Evolutionary conservation across 2,797 vertebrate genomes (phyloP).

Genomic region (Phalanger gymnotis): DNA sequence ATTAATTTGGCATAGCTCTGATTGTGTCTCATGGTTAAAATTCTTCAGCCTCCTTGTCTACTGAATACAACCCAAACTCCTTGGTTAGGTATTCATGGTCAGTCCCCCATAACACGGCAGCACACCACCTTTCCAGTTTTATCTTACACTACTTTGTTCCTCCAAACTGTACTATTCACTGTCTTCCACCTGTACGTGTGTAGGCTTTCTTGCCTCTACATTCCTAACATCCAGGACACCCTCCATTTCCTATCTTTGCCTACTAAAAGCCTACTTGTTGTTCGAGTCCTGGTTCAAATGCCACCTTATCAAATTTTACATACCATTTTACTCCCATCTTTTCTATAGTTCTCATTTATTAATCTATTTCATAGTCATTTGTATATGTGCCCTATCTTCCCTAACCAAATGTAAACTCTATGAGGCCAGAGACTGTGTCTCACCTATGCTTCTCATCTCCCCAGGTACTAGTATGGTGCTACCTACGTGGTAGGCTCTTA

Average conservation of each 20-base stretch:
- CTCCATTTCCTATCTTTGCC: neutral
- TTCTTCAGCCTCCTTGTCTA: neutral
- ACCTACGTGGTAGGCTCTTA: neutral
- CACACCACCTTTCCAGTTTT: neutral
- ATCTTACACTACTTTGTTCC: neutral
- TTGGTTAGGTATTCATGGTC: neutral
- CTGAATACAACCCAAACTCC: neutral
- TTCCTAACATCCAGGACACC: neutral
- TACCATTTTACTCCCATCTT: neutral
- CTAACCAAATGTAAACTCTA: neutral
- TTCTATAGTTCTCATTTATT: neutral
- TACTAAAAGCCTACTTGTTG: neutral
- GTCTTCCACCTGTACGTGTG: neutral
- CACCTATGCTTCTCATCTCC: neutral
- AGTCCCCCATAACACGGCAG: neutral
- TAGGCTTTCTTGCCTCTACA: neutral
- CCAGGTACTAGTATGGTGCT: neutral
- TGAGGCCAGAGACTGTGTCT: neutral
- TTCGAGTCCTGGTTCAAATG: neutral
- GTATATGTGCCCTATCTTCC: neutral
- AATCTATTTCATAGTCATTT: neutral
- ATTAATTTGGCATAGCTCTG: neutral
- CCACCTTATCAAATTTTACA: neutral
- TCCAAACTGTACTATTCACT: neutral
- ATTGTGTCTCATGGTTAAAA: neutral